Evolutionary conservation across 2,797 vertebrate genomes (phyloP), one percentile per base, ranked within the genome.

Genomic region (Oreochromis mossambicus): DNA sequence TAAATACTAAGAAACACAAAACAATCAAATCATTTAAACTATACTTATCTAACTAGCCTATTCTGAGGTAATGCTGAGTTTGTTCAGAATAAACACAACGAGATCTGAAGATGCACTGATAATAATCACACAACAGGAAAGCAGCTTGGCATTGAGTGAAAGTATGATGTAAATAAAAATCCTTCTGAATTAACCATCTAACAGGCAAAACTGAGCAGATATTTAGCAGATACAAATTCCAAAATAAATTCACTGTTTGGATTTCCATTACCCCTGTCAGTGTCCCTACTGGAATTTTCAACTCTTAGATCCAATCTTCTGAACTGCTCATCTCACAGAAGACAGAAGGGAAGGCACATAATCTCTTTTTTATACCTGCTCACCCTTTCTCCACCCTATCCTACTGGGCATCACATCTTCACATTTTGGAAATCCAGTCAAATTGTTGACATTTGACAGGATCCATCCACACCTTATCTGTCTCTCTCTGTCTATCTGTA

Each of bases 341-440:
- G 6, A 3, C 41, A 43, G 38, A 54, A 52, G 51, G 11, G 21
- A 54, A 24, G 52, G 24, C n/a, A 26, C 52, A 55, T 12, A 55
- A 26, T 55, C 0, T 55, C 0, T 55, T 5, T 26, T 26, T 8
- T 55, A 55, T 14, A 26, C 24, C 0, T 55, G 29, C 50, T 51
- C 19, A 51, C 50, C 50, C 19, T 51, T 1, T 52, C 5, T 52
- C 50, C 19, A n/a, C n/a, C 1, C 7, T 15, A 5, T 56, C 13
- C 24, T 26, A 0, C 54, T 55, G 24, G 54, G 2, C 7, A 15
- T 55, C 13, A 55, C 24, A 15, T 55, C 54, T 55, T 55, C 13
- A 55, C 24, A 55, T 55, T 15, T 55, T 3, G 54, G 7, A 26
- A 13, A 55, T 55, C 13, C 54, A 55, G 13, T 29, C 4, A 56